Base-by-base conservation (phyloP, 2,888 invertebrate species). In the Drosophila fulvimacula region DNA sequence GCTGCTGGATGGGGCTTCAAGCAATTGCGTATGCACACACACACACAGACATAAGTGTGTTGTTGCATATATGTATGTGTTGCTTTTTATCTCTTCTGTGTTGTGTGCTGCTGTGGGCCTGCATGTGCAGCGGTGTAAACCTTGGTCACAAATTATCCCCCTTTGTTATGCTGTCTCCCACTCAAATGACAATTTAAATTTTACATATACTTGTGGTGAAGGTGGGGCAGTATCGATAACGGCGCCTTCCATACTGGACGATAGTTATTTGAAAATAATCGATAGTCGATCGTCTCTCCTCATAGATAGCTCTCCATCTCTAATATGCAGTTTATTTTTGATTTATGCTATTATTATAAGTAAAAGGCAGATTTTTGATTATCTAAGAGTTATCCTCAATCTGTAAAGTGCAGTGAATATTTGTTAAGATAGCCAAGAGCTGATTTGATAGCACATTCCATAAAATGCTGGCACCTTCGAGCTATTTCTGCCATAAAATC, bases 1-100 rank as follows among this genome's bases (percentile, higher is more conserved):
- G n/a, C 46, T 27, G 27, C 46, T 63, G 64, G 17, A 49, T 39
- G 52, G 51, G 42, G 46, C 61, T 49, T 55, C 34, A 69, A 49
- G 55, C 42, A 59, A 46, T 19, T 53, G 13, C 34, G 7, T 42
- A 38, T 41, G 5, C 32, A 32, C 39, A 39, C 17, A 36, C n/a
- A 38, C 38, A 39, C 51, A 11, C 21, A 9, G 21, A 9, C 19
- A 49, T 17, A 48, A 49, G 38, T 53, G 38, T 41, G n/a, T 10
- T 17, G 27, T 7, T 9, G 17, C 11, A 30, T 15, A 13, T 39
- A 17, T 17, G 19, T 19, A 21, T 42, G 6, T 34, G 6, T 17
- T 15, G 11, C 10, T 30, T n/a, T 60, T 30, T 34, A 38, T 62
- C n/a, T 11, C 10, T n/a, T 15, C 17, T 39, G 9, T 39, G 27